Evolutionary conservation across 2,888 invertebrate species (phyloP).

Genomic region (Philereme transversata): DNA sequence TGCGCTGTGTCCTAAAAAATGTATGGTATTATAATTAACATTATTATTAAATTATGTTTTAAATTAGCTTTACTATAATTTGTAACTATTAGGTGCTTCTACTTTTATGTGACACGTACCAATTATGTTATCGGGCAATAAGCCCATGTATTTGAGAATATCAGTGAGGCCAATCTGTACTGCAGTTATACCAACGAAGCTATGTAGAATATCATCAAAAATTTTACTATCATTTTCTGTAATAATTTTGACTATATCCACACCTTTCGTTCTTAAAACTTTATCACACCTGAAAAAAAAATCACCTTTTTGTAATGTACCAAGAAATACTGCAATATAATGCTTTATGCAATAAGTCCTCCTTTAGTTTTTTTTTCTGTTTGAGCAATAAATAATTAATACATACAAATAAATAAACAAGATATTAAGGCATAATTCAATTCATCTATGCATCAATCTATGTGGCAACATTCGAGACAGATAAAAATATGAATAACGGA

Average conservation of each 20-base stretch:
- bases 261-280: conserved; percentile 81
- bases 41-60: too few species aligned
- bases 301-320: too few species aligned
- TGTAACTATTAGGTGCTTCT: neutral
- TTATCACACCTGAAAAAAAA: conserved; percentile 70
- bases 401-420: neutral
- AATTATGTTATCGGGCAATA: conserved; percentile 29
- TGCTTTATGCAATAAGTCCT: too few species aligned
- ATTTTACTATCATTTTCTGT: conserved; percentile 83
- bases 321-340: too few species aligned
- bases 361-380: too few species aligned
- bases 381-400: too few species aligned
- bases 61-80: neutral
- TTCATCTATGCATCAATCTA: too few species aligned
- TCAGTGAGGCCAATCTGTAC: conserved; percentile 34
- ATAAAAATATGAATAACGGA: too few species aligned
- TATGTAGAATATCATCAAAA: conserved; percentile 85
- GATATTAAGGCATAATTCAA: too few species aligned
- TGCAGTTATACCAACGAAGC: conserved; percentile 26
- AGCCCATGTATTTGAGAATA: conserved; percentile 20
- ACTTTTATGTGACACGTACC: conserved; percentile 16
- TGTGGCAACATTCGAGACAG: too few species aligned
- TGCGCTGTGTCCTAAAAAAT: conserved; percentile 75
- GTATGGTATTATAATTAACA: too few species aligned
- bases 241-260: conserved; percentile 86